These are phyloP conservation scores for Phalacrocorax brasilianus DNA, from an alignment of 2,113 vertebrate genomes.

Conservation along the genomic window DNA sequence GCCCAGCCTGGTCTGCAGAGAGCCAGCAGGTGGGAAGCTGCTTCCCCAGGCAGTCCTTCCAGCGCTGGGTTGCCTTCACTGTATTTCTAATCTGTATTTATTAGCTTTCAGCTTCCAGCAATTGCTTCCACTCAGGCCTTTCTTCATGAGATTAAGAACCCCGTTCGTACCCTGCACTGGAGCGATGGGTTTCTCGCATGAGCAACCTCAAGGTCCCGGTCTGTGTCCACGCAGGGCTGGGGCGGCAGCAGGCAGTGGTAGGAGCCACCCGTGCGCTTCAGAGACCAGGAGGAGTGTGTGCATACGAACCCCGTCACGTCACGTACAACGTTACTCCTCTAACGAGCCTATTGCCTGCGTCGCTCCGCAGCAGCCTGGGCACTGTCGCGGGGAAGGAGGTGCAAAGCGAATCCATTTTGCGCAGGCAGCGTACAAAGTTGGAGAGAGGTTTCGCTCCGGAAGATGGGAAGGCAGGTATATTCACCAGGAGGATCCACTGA, in stretches of 20 bases:
- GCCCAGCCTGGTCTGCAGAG: not conserved
- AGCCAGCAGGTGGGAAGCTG: not conserved
- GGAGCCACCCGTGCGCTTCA: not conserved
- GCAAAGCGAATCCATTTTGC: not conserved
- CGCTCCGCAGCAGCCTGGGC: not conserved
- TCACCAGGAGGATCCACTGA: too few relatives aligned
- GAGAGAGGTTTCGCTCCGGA: not conserved
- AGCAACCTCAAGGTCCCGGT: not conserved
- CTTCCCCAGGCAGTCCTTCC: not conserved
- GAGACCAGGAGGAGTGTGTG: not conserved
- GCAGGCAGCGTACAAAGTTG: not conserved
- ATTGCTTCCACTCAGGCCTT: not conserved
- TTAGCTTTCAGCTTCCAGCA: not conserved
- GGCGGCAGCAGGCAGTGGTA: not conserved
- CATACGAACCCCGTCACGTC: rapidly evolving
- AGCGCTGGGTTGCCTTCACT: not conserved
- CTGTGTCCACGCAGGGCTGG: not conserved
- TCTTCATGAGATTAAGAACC: not conserved
- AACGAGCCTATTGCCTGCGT: not conserved
- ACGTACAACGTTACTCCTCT: too few relatives aligned
- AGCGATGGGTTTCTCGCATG: too few relatives aligned
- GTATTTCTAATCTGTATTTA: not conserved
- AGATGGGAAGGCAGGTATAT: not conserved
- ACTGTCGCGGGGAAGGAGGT: not conserved
- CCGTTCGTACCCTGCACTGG: rapidly evolving